Base-by-base conservation (phyloP, 2,113 vertebrate species). In the Hiodon alosoides region DNA sequence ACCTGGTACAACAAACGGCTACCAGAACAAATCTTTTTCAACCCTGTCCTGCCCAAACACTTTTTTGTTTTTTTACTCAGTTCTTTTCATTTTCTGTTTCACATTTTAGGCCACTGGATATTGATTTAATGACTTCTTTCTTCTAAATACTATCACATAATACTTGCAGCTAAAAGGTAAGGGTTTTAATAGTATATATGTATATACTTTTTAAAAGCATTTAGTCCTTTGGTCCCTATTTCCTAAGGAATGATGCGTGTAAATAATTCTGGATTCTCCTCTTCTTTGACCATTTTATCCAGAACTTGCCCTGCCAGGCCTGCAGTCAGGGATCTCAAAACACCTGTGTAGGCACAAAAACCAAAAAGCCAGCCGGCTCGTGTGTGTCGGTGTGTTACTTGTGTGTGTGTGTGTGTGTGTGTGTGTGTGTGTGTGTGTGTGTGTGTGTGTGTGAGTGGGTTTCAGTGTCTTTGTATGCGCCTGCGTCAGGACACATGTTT, bases 141-240 rank as follows among this genome's bases (percentile, higher is more conserved):
- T 88, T 77, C 89, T 85, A 67, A 88, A 87, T 90, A 90, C 85
- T 87, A 89, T 87, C 89, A 88, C 89, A 83, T 89, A 90, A 90
- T 90, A 90, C 86, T 90, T 88, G 89, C 87, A 92, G 90, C 91
- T 92, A 92, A 89, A 90, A 90, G 85, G 86, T 89, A 91, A 88
- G 89, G 66, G 87, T 89, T 90, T 89, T 88, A 64, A 60, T 60
- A 73, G 31, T 59, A 72, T 73, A 66, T 73, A 73, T 73, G 89
- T 89, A 90, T 89, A 88, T 90, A 88, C 83, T 90, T 91, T 91
- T 90, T 90, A 91, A 92, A 91, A 90, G 90, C 88, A 78, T 90
- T 88, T 90, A 91, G 91, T 92, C 91, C 90, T 91, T 92, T 92
- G 91, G 91, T 92, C 91, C 91, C 90, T 92, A 92, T 91, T 90